Conservation (phyloP, 2,113 vertebrate species). For the Scophthalmus maximus region DNA sequence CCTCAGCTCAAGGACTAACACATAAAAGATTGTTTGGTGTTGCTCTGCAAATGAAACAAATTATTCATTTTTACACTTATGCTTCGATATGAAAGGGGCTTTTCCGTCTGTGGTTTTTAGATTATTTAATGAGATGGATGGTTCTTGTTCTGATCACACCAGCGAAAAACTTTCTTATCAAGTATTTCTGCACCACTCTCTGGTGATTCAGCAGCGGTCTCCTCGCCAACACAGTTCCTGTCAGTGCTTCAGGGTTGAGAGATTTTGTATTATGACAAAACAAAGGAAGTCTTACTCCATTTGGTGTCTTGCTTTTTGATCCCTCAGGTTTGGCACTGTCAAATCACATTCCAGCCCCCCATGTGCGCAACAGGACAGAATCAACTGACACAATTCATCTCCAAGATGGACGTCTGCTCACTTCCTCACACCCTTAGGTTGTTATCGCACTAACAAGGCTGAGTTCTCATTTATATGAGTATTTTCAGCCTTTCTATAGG, state of each 20-base stretch:
- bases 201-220: constrained; percentile 26
- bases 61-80: constrained; percentile 8
- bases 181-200: constrained; percentile 9
- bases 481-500: constrained; percentile 16
- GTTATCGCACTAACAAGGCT: constrained; percentile 28
- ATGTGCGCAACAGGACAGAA: constrained; percentile 8
- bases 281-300: constrained; percentile 43
- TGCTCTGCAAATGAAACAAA: constrained; percentile 13
- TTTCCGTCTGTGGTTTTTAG: constrained; percentile 9
- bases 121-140: constrained; percentile 7
- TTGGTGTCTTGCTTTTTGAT: constrained; percentile 46
- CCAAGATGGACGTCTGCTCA: constrained; percentile 1
- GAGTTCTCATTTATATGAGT: constrained; percentile 4
- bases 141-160: background rate
- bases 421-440: background rate
- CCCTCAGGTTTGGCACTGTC: constrained; percentile 26
- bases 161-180: constrained; percentile 9
- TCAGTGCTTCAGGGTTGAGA: constrained; percentile 58
- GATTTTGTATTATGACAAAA: constrained; percentile 63
- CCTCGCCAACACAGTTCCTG: constrained; percentile 20
- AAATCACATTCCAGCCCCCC: constrained; percentile 6
- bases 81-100: constrained; percentile 1
- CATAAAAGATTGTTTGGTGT: constrained; percentile 16
- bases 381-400: background rate
- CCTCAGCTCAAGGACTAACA: constrained; percentile 51